phyloP scores from a whole-genome alignment of 1,140 invertebrate genomes.

The Drosophila bifasciata region DNA sequence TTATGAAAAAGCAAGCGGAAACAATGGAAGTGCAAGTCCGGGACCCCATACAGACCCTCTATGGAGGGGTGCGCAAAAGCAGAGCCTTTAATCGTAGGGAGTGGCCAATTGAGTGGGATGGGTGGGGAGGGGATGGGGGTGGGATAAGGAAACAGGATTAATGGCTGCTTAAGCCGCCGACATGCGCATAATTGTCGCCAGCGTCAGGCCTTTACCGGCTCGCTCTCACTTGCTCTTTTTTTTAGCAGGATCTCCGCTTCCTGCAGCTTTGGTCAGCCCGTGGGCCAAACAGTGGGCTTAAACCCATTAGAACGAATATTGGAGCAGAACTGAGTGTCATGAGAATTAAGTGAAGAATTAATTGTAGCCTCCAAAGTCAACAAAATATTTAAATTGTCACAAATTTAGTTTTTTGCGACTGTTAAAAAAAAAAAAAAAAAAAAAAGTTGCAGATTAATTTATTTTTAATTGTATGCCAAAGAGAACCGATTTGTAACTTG shows the following conservation, averaged over 20 bases:
- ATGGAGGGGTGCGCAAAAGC: not conserved
- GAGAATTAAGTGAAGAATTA: no score
- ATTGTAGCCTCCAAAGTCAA: not conserved
- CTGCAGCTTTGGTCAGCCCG: constrained; percentile 9
- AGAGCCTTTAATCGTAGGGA: not conserved
- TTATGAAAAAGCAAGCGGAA: constrained; percentile 72
- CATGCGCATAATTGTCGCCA: constrained; percentile 78
- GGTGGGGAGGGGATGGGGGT: not conserved
- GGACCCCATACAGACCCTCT: not conserved
- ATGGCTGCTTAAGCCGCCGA: constrained; percentile 81
- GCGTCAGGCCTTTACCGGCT: constrained; percentile 27
- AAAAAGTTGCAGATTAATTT: no score
- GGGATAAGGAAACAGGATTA: constrained; percentile 59
- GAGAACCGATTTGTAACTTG: no score
- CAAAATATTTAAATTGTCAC: constrained; percentile 36
- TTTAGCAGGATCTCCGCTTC: no score
- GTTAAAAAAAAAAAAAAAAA: no score
- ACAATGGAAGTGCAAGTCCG: constrained; percentile 50
- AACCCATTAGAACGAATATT: not conserved
- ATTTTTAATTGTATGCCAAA: no score
- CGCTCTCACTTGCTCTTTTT: not conserved
- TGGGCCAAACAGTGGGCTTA: constrained; percentile 20
- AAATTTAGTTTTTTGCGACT: no score
- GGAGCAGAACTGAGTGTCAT: no score
- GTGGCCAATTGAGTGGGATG: not conserved